Evolutionary conservation across 2,113 vertebrate species (phyloP).

Genomic region (Phalacrocorax carbo): DNA sequence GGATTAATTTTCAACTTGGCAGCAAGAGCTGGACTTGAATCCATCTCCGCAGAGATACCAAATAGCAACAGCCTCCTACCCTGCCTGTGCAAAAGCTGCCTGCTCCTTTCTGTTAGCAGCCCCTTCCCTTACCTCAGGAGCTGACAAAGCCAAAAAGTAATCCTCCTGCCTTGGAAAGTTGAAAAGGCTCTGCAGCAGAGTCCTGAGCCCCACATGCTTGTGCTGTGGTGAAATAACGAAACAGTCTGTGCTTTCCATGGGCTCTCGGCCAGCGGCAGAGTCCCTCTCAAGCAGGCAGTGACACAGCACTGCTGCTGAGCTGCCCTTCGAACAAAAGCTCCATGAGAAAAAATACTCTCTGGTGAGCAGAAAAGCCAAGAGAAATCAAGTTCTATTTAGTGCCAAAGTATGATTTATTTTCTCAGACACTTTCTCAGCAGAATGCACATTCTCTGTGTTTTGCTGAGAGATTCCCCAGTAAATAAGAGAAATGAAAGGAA

Average conservation of each 20-base stretch:
- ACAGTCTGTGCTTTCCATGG: not conserved
- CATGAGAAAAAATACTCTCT: not conserved
- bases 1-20: constrained; percentile 36
- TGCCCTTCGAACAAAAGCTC: not conserved
- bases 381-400: not conserved
- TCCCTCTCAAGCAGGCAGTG: not conserved
- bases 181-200: not conserved
- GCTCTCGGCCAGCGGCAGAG: not conserved
- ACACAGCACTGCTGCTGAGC: not conserved
- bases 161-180: not conserved
- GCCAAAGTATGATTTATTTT: not conserved
- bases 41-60: not conserved
- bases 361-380: not conserved
- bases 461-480: not conserved
- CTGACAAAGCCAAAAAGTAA: not conserved
- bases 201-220: not conserved
- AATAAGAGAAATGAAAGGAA: not conserved
- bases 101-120: not conserved
- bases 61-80: not conserved
- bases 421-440: not conserved
- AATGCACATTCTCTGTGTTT: not conserved
- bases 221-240: not conserved
- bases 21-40: not conserved
- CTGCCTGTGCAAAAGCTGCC: not conserved
- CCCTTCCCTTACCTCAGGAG: not conserved